A percentile compares a stretch with the other conserved stretches of the same genome.
phyloP scores from a whole-genome alignment of 2,888 invertebrate species.

The Syrphus vitripennis region DNA sequence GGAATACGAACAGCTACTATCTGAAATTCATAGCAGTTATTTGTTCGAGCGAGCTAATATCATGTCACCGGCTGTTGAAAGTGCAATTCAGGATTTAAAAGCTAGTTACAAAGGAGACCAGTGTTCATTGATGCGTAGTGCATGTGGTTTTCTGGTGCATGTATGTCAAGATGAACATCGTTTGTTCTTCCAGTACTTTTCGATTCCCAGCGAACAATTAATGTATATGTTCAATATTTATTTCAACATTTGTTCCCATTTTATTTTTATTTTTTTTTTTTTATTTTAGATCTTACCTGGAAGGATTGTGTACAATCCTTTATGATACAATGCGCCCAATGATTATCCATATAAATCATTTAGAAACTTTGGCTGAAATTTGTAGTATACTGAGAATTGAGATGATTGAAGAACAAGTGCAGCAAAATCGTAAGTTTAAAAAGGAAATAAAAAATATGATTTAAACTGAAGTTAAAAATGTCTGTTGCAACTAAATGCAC shows the following conservation, averaged over 20 bases:
- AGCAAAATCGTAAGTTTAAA: conserved; percentile 86
- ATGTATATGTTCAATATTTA: conserved; percentile 81
- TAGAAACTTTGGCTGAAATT: conserved; percentile 98
- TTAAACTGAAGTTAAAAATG: no score
- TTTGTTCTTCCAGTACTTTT: conserved; percentile 95
- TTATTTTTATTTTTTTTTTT: background rate
- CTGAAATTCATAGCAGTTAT: conserved; percentile 92
- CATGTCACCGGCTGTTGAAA: conserved; percentile 87
- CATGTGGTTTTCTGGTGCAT: conserved; percentile 94
- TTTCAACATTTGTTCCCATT: background rate
- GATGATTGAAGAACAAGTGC: conserved; percentile 95
- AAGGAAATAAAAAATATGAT: no score
- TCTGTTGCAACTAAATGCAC: no score
- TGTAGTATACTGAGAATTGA: conserved; percentile 95
- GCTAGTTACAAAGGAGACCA: conserved; percentile 87
- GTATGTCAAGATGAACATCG: conserved; percentile 97
- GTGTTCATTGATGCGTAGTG: conserved; percentile 92
- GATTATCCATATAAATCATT: conserved; percentile 97
- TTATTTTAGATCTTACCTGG: conserved; percentile 87
- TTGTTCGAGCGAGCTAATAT: conserved; percentile 87
- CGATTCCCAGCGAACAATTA: conserved; percentile 85
- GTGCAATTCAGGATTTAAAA: conserved; percentile 86
- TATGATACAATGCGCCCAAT: conserved; percentile 97
- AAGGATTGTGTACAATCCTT: conserved; percentile 91
- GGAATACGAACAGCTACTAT: conserved; percentile 88